Conservation (phyloP, 2,888 invertebrate genomes). For the Dasysyrphus albostriatus region DNA sequence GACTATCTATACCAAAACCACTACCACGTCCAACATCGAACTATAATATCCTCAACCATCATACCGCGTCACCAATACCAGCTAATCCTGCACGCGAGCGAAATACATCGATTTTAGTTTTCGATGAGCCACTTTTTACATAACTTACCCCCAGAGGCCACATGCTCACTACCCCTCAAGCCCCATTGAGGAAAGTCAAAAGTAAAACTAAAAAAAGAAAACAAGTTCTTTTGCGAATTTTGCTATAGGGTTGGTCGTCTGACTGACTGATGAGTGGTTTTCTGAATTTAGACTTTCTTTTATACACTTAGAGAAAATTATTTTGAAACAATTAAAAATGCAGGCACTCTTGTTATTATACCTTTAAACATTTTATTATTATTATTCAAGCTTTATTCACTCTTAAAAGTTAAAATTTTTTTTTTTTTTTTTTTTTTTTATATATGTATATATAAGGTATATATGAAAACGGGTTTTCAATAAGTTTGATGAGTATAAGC, state of each 20-base stretch:
- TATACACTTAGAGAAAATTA: not conserved
- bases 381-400: no score
- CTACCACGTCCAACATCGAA: not conserved
- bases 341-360: not conserved
- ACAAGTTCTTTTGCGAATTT: constrained; percentile 7
- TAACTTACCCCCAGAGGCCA: constrained; percentile 41
- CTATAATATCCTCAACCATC: not conserved
- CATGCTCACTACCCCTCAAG: not conserved
- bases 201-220: not conserved
- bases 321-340: not conserved
- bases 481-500: no score
- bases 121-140: constrained; percentile 68
- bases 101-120: constrained; percentile 72
- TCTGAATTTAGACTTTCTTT: not conserved
- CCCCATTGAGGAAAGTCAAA: not conserved
- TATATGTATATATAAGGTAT: no score
- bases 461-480: no score
- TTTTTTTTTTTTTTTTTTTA: no score
- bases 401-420: no score
- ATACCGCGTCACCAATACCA: constrained; percentile 24
- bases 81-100: constrained; percentile 69
- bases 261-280: not conserved
- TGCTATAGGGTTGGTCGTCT: constrained; percentile 47
- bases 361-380: no score
- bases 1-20: constrained; percentile 41